Evolutionary conservation across 2,797 vertebrate genomes (phyloP).

Genomic region (Enteromius argenteus): DNA sequence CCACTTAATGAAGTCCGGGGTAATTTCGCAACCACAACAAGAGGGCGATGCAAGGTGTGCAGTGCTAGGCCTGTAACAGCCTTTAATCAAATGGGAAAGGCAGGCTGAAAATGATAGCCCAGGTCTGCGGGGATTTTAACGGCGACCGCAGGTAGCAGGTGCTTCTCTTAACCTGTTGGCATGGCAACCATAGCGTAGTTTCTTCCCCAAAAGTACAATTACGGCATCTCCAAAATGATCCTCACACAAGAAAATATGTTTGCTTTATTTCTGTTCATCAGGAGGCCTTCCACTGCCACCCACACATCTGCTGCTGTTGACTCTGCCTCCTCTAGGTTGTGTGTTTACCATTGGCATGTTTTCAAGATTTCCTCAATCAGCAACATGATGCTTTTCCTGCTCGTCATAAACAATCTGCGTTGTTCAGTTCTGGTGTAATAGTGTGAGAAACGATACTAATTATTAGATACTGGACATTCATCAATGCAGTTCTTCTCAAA

Average conservation of each 20-base stretch:
- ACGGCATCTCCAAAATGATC: conserved; percentile 3
- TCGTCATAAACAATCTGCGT: background rate
- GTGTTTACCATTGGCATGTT: conserved; percentile 41
- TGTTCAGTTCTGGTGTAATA: background rate
- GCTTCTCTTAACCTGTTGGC: conserved; percentile 50
- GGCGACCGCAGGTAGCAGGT: conserved; percentile 49
- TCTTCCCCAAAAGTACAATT: conserved; percentile 36
- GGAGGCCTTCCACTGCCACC: conserved; percentile 25
- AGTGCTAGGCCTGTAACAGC: conserved; percentile 38
- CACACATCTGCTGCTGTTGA: conserved; percentile 41
- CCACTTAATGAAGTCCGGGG: conserved; percentile 58
- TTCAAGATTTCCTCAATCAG: conserved; percentile 32
- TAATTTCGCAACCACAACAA: conserved; percentile 53
- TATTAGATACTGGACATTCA: background rate
- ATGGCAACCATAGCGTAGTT: conserved; percentile 49
- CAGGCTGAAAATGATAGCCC: conserved; percentile 51
- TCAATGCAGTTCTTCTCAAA: background rate
- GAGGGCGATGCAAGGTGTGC: conserved; percentile 18
- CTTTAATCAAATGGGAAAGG: conserved; percentile 57
- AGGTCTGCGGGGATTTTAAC: conserved; percentile 37
- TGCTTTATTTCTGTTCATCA: conserved; percentile 37
- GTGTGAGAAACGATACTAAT: background rate
- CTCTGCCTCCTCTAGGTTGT: conserved; percentile 38
- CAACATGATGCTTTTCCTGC: conserved; percentile 13
- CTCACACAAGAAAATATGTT: conserved; percentile 40